These are phyloP conservation scores for Pelosia muscerda DNA, from an alignment of 2,888 invertebrate genomes.

Conservation along the genomic window DNA sequence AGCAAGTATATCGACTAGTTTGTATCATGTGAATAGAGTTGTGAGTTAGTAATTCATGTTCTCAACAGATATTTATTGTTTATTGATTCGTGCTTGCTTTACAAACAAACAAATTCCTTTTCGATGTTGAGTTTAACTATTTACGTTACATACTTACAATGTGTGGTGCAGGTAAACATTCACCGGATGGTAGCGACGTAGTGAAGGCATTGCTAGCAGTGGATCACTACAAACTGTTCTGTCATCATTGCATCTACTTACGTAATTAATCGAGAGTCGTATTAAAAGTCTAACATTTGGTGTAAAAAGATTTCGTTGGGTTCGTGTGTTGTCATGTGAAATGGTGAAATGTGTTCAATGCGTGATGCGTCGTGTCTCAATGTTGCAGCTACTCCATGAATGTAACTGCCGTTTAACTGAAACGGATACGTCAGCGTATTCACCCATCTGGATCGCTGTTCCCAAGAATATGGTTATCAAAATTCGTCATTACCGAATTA, in stretches of 20 bases:
- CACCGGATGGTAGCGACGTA: conserved; percentile 66
- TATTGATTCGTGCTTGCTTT: conserved; percentile 51
- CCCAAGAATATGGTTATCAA: conserved; percentile 60
- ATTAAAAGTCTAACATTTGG: conserved; percentile 28
- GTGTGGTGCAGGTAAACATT: conserved; percentile 74
- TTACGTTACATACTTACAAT: conserved; percentile 64
- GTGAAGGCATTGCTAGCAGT: conserved; percentile 42
- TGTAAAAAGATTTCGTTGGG: conserved; percentile 10
- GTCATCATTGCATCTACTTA: conserved; percentile 23
- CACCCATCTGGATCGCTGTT: conserved; percentile 55
- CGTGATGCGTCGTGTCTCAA: conserved; percentile 54
- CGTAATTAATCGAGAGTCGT: conserved; percentile 14
- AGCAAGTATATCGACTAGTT: background rate
- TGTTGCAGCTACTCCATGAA: conserved; percentile 55
- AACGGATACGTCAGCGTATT: conserved; percentile 45
- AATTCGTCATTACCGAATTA: background rate
- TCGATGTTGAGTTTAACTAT: conserved; percentile 70
- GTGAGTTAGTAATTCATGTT: conserved; percentile 48
- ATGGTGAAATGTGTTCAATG: conserved; percentile 58
- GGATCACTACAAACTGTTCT: conserved; percentile 31
- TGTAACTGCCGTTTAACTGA: conserved; percentile 54
- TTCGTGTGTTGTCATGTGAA: conserved; percentile 40
- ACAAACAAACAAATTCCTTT: conserved; percentile 79
- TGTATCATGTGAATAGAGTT: background rate
- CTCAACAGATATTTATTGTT: conserved; percentile 53